Base-by-base conservation (phyloP, 1,140 invertebrate species). In the Alviniconcha marisindica region DNA sequence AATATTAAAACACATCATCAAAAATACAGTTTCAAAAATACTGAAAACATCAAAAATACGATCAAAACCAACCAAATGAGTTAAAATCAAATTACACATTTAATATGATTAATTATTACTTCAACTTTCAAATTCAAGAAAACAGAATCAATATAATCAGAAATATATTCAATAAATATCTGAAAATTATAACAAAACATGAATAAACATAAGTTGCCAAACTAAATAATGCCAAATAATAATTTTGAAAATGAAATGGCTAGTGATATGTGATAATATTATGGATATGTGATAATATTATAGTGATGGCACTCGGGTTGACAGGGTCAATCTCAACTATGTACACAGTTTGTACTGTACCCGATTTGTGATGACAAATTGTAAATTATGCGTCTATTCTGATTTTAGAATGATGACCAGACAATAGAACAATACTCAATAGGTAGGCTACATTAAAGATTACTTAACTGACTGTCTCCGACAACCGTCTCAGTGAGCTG, bases 1-100 rank as follows among this genome's bases (percentile, higher is more conserved):
- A 40, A 80, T 60, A 54, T 42, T 78, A 60, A 77, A 77, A 44
- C 31, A 24, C 60, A 77, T 44, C 77, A 84, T 42, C 33, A 42
- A 74, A 54, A 73, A 77, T 31, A 31, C 40, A 60, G 31, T 15
- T 36, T 18, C 33, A 77, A 80, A 83, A 76, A 83, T 56, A 77
- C n/a, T 60, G 0, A 71, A 60, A 77, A 42, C 3, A 54, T 33
- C 21, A 56, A 44, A 60, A 48, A 31, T 60, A 80, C 28, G 18
- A 42, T 31, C 24, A 21, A 80, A 38, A 40, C 10, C 66, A 31
- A 21, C 36, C 42, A 14, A 69, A 66, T 80, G n/a, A 76, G n/a
- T 31, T 40, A 31, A 38, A 24, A 71, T 28, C 38, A 60, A 18
- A 66, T 28, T n/a, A n/a, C n/a, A n/a, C n/a, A n/a, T n/a, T n/a